A percentile compares a stretch with the other conserved stretches of the same genome.
phyloP scores from a whole-genome alignment of 2,797 vertebrate genomes.

The Atherinosoma microstoma region DNA sequence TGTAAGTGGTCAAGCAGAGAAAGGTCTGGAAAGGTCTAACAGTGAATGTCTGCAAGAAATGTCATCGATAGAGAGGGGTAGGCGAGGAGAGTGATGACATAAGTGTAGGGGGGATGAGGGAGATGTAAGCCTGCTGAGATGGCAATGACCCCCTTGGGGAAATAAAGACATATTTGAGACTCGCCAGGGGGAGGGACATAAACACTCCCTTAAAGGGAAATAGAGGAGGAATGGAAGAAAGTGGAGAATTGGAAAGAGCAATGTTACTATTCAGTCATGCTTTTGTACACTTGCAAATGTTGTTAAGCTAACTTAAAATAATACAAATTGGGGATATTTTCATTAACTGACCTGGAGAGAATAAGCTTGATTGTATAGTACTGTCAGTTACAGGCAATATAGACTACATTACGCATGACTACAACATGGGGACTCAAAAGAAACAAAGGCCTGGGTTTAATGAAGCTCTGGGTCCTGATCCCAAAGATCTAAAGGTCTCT shows the following conservation, averaged over 20 bases:
- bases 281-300: neutral
- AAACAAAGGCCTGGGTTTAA: neutral
- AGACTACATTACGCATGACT: neutral
- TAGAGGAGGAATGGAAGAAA: slow-evolving; percentile 13
- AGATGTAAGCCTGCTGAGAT: slow-evolving; percentile 48
- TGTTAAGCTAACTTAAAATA: neutral
- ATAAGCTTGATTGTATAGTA: neutral
- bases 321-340: too few species aligned
- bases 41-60: slow-evolving; percentile 67
- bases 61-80: slow-evolving; percentile 45
- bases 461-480: neutral
- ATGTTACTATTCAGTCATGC: slow-evolving; percentile 8
- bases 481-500: neutral
- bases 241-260: neutral
- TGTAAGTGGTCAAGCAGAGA: slow-evolving; percentile 49
- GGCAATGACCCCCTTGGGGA: slow-evolving; percentile 45
- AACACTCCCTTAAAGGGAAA: slow-evolving; percentile 38
- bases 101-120: slow-evolving; percentile 5
- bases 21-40: slow-evolving; percentile 60
- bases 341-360: neutral
- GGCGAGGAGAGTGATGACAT: slow-evolving; percentile 19
- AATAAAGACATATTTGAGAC: slow-evolving; percentile 53
- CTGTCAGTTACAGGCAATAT: neutral
- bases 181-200: slow-evolving; percentile 33
- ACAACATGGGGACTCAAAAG: neutral